Evolutionary conservation across 92 coral and sea anemone species (phyloP).

Genomic region (Palythoa grandis): DNA sequence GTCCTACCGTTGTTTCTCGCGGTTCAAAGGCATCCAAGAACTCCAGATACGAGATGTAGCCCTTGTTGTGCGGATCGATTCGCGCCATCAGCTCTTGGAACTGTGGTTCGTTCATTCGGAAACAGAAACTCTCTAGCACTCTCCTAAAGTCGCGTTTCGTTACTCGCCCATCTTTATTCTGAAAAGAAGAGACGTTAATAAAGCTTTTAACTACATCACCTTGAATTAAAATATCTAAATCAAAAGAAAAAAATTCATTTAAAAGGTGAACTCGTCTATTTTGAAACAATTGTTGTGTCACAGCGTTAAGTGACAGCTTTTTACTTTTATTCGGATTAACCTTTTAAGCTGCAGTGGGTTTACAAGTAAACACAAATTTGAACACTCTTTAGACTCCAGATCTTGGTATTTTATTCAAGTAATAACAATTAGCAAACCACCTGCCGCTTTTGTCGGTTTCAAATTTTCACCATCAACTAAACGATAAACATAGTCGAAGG

Average conservation of each 20-base stretch:
- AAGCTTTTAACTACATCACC: neutral
- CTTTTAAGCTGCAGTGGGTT: no score
- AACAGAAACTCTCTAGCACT: conserved; percentile 90
- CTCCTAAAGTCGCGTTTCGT: conserved; percentile 94
- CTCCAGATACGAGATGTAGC: conserved; percentile 84
- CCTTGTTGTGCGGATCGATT: conserved; percentile 90
- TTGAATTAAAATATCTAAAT: neutral
- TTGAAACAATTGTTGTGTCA: no score
- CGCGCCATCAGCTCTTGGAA: conserved; percentile 88
- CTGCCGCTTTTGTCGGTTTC: no score
- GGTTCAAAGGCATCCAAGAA: conserved; percentile 93
- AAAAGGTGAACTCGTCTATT: neutral
- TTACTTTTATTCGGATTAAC: no score
- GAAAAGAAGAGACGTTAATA: conserved; percentile 4
- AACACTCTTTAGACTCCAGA: no score
- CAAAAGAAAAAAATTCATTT: neutral
- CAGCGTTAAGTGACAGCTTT: no score
- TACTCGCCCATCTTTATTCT: conserved; percentile 96
- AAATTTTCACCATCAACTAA: no score
- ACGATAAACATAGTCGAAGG: no score
- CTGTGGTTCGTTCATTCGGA: conserved; percentile 91
- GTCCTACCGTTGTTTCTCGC: conserved; percentile 77
- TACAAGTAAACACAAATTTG: no score
- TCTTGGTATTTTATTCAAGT: no score
- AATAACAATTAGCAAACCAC: no score